A percentile compares a stretch with the other conserved stretches of the same genome.
phyloP scores from a whole-genome alignment of 1,140 invertebrate genomes.

The Brachionus rubens region DNA sequence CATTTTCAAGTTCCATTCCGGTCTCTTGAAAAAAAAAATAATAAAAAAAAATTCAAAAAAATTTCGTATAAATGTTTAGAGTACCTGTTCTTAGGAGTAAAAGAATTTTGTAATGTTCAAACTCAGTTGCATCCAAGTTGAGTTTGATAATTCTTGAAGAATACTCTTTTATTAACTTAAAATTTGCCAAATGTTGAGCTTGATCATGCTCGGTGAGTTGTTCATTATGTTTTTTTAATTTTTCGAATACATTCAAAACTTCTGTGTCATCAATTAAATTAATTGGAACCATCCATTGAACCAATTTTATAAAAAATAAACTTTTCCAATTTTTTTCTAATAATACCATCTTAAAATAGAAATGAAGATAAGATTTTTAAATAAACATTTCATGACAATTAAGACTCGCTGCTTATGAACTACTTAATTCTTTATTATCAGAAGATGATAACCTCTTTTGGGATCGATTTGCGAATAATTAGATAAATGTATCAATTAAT shows the following conservation, averaged over 20 bases:
- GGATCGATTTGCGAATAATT: too few species aligned
- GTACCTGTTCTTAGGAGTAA: neutral
- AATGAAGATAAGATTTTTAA: neutral
- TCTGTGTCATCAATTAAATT: slow-evolving; percentile 1
- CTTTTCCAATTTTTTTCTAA: slow-evolving; percentile 39
- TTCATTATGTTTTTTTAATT: neutral
- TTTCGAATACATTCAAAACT: neutral
- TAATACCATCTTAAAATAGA: neutral
- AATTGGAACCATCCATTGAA: slow-evolving; percentile 26
- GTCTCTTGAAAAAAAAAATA: neutral
- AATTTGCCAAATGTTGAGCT: neutral
- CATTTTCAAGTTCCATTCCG: slow-evolving; percentile 5
- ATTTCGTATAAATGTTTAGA: neutral
- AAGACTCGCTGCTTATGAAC: too few species aligned
- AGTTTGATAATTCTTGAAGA: neutral
- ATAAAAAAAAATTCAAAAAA: neutral
- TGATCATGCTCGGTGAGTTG: neutral
- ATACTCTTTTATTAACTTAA: slow-evolving; percentile 9
- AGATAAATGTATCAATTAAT: too few species aligned
- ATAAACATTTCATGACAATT: too few species aligned
- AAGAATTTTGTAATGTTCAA: neutral
- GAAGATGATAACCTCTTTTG: too few species aligned
- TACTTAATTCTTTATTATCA: too few species aligned
- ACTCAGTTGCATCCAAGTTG: neutral
- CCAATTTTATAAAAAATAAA: slow-evolving; percentile 10